Conservation (phyloP, 1,140 invertebrate genomes). For the Arctopsyche grandis region DNA sequence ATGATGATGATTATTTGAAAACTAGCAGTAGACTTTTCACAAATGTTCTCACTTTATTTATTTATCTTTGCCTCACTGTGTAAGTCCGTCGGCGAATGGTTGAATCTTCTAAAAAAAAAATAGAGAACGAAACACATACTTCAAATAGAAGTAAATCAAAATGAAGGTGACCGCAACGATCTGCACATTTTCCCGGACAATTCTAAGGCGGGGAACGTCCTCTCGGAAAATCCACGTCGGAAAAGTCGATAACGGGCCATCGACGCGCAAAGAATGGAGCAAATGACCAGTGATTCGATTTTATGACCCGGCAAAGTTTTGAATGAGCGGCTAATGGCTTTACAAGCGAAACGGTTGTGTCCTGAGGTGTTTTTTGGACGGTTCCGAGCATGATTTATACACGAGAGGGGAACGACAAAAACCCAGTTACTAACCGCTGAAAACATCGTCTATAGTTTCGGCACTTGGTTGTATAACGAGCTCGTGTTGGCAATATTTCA, state of each 20-base stretch:
- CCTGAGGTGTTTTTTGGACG: constrained; percentile 32
- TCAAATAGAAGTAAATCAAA: too few relatives aligned
- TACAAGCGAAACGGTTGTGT: constrained; percentile 35
- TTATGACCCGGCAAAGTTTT: constrained; percentile 48
- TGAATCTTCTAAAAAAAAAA: too few relatives aligned
- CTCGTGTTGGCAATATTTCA: too few relatives aligned
- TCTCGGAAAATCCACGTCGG: neutral
- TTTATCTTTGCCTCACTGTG: too few relatives aligned
- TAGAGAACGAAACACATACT: too few relatives aligned
- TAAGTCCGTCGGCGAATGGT: too few relatives aligned
- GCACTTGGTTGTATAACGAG: neutral
- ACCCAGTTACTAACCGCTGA: neutral
- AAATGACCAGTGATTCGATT: constrained; percentile 52
- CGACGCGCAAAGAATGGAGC: constrained; percentile 36
- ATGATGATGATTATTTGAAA: too few relatives aligned
- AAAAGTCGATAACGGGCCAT: constrained; percentile 45
- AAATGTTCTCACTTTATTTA: too few relatives aligned
- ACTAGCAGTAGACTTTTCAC: too few relatives aligned
- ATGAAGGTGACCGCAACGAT: neutral
- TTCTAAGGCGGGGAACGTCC: neutral
- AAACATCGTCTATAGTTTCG: constrained; percentile 3
- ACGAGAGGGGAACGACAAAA: neutral
- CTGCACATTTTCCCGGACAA: neutral
- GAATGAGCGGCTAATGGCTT: constrained; percentile 51
- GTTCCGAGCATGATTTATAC: constrained; percentile 11